Evolutionary conservation across 2,888 invertebrate genomes (phyloP), one percentile per base, ranked within the genome.

Genomic region (Tillus elongatus): DNA sequence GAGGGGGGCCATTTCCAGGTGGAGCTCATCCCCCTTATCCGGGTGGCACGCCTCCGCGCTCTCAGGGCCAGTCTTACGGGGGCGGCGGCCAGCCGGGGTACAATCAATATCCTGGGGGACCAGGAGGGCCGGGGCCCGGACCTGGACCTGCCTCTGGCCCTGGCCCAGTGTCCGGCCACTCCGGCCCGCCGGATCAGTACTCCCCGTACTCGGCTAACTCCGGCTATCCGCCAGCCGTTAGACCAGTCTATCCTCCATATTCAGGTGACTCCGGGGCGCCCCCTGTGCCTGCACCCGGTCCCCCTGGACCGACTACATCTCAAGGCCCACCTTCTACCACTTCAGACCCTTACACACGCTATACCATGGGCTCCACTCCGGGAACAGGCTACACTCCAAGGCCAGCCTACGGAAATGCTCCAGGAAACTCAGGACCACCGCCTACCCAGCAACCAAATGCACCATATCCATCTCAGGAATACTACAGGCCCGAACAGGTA

Each of bases 221-320:
- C 45, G 60, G 60, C 48, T 71, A 71, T 64, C 74, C 75, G 43
- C 79, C 62, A 41, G 73, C 78, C 45, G 80, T 81, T 65, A 78
- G 84, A 71, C 82, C 82, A 56, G 82, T 83, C 55, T 83, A 84
- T 57, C 68, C 72, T 60, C 83, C 84, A 55, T 81, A 84, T 52
- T 82, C 83, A 56, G 81, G 82, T 30, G 63, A 64, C 39, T 53
- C 63, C 30, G 45, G 51, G 36, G 50, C 50, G 26, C 47, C 53
- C 28, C 50, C 53, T 6, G 45, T 45, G 33, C 44, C 48, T 37
- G 45, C 44, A 11, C 37, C 64, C 29, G 61, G 67, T 40, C 64
- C 70, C 45, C 55, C 57, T 15, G 52, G 46, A 42, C 47, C 53
- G 10, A 51, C 46, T 40, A 64, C 49, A 37, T 44, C 55, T 19